A percentile compares a stretch with the other conserved stretches of the same genome.
Evolutionary conservation across 2,113 vertebrate genomes (phyloP).

Genomic region (Stegostoma tigrinum): DNA sequence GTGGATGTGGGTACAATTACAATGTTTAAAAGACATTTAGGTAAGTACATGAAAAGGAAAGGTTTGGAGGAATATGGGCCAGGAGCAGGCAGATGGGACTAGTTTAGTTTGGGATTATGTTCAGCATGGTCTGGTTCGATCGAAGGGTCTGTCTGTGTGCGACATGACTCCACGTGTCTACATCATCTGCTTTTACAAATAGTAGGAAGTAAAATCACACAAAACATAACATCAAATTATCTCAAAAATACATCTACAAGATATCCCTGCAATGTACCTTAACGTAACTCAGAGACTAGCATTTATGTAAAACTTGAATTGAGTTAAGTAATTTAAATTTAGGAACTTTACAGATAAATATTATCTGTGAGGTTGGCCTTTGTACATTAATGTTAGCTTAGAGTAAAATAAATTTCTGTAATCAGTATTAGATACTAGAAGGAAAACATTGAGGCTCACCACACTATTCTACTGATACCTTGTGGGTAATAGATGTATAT

Average conservation of each 20-base stretch:
- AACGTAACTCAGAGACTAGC: not conserved
- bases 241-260: not conserved
- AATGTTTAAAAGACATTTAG: no score
- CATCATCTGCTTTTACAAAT: not conserved
- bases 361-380: not conserved
- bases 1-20: no score
- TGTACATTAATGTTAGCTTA: not conserved
- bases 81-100: no score
- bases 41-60: no score
- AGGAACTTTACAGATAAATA: not conserved
- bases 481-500: slow-evolving; percentile 72
- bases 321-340: not conserved
- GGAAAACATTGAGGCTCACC: not conserved
- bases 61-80: no score
- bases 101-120: no score
- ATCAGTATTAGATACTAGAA: not conserved
- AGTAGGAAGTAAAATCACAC: not conserved
- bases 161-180: not conserved
- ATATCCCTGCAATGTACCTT: not conserved
- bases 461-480: slow-evolving; percentile 56
- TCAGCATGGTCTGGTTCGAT: no score
- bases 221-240: not conserved
- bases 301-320: not conserved
- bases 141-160: no score
- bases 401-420: not conserved